These are phyloP conservation scores for Sebastes oblongus DNA, from an alignment of 2,797 vertebrate genomes.

Conservation along the genomic window DNA sequence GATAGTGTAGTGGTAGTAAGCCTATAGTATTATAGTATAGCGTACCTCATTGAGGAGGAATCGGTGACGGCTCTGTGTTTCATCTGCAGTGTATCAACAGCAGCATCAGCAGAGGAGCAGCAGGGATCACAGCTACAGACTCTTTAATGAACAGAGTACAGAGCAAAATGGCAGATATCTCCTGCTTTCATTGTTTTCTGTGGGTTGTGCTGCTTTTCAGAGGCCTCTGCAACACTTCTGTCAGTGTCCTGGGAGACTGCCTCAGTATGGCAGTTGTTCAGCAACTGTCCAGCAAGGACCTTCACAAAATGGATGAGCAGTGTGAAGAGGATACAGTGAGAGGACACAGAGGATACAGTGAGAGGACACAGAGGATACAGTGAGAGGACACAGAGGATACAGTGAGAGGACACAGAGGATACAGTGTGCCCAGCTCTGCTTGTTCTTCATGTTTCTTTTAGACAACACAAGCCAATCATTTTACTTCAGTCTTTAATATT, in stretches of 20 bases:
- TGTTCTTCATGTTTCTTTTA: not conserved
- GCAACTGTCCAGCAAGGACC: slow-evolving; percentile 56
- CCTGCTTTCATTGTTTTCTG: not conserved
- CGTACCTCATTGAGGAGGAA: slow-evolving; percentile 2
- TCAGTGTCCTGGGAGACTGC: slow-evolving; percentile 54
- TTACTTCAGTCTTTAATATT: not conserved
- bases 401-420: not conserved
- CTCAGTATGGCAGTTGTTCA: slow-evolving; percentile 47
- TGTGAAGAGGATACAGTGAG: slow-evolving; percentile 18
- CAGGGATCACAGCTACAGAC: slow-evolving; percentile 45
- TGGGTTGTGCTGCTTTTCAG: slow-evolving; percentile 15
- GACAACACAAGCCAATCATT: not conserved
- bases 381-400: not conserved
- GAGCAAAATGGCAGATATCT: not conserved
- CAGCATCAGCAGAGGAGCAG: slow-evolving; percentile 45
- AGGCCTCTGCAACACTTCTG: slow-evolving; percentile 40
- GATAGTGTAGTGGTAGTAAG: not conserved
- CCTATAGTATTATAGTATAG: not conserved
- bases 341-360: slow-evolving; percentile 11
- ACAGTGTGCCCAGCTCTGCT: not conserved
- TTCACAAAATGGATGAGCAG: slow-evolving; percentile 65
- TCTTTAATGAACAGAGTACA: slow-evolving; percentile 32
- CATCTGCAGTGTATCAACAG: slow-evolving; percentile 58
- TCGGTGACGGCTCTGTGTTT: slow-evolving; percentile 11
- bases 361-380: slow-evolving; percentile 7